Base-by-base conservation (phyloP, 2,113 vertebrate species). In the Triplophysa dalaica region DNA sequence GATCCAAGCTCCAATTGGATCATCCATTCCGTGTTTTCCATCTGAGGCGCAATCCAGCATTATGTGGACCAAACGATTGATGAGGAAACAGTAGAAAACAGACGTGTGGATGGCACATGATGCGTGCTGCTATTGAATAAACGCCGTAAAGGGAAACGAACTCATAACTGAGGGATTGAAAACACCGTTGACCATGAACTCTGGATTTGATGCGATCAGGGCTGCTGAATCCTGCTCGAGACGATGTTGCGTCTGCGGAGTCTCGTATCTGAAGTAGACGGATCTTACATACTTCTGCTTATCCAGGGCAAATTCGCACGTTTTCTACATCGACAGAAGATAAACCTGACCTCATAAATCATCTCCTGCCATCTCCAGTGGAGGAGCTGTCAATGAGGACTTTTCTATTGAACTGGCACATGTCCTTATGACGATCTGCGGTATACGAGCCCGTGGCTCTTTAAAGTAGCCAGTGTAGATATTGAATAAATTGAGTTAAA, bases 21-120 rank as follows among this genome's bases (percentile, higher is more conserved):
- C 33, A 68, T 88, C 87, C 86, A 85, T 60, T 86, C 86, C 88
- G 72, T 67, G 78, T 85, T 87, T 85, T 84, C 70, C 80, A 64
- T 45, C 56, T 12, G 43, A 21, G 67, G 41, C 62, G 50, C 77
- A 52, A 76, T 19, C 54, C 19, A 43, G 70, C 58, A 26, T 61
- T 29, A 61, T 60, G 48, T 50, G 64, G 87, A 81, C 63, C 1
- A 67, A 73, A 83, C 84, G 74, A 83, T 84, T 86, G 24, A 24
- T 56, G 67, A 54, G 52, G 58, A 24, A 81, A 58, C 87, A 80
- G 81, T 69, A 82, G 60, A 66, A 72, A 82, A 74, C 38, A 69
- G 29, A 29, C 29, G 19, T 3, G 7, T n/a, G 60, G 79, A 78
- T 58, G 78, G 81, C 56, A 76, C 66, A 75, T 77, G 82, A 45